Percentiles rank a stretch among this genome's conserved stretches.
phyloP scores from a whole-genome alignment of 2,797 vertebrate genomes.

The Channa striata region DNA sequence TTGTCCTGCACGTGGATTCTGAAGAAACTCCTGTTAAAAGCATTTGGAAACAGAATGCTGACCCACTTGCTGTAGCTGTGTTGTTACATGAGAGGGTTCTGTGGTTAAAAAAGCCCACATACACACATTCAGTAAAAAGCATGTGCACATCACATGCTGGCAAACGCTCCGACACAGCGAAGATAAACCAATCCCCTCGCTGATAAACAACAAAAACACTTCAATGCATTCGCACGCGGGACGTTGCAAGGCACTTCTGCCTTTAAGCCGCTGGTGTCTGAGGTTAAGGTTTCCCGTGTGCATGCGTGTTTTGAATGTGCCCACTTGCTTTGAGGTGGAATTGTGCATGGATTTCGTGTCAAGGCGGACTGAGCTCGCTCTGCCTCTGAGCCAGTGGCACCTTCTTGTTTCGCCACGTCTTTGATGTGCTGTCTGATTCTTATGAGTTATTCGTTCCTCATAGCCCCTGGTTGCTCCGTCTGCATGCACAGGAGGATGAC shows the following conservation, averaged over 20 bases:
- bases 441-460: slow-evolving; percentile 28
- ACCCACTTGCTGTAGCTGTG: slow-evolving; percentile 68
- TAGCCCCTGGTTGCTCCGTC: slow-evolving; percentile 6
- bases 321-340: slow-evolving; percentile 10
- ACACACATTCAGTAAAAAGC: slow-evolving; percentile 7
- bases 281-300: slow-evolving; percentile 25
- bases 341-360: neutral
- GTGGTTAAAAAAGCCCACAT: slow-evolving; percentile 25
- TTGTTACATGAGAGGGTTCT: slow-evolving; percentile 43
- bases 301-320: slow-evolving; percentile 6
- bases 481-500: slow-evolving; percentile 34
- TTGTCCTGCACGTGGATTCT: slow-evolving; percentile 26
- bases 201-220: slow-evolving; percentile 60
- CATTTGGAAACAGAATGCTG: slow-evolving; percentile 65
- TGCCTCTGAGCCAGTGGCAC: slow-evolving; percentile 67
- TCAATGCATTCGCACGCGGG: slow-evolving; percentile 53
- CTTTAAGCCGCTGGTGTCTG: slow-evolving; percentile 56
- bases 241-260: slow-evolving; percentile 43
- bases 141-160: neutral
- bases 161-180: neutral
- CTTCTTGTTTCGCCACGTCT: slow-evolving; percentile 45
- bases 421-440: slow-evolving; percentile 65
- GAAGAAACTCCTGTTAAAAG: slow-evolving; percentile 33
- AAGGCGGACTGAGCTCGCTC: slow-evolving; percentile 25
- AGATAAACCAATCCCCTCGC: slow-evolving; percentile 41